Base-by-base conservation (phyloP, 2,797 vertebrate genomes). In the Takifugu ocellatus region DNA sequence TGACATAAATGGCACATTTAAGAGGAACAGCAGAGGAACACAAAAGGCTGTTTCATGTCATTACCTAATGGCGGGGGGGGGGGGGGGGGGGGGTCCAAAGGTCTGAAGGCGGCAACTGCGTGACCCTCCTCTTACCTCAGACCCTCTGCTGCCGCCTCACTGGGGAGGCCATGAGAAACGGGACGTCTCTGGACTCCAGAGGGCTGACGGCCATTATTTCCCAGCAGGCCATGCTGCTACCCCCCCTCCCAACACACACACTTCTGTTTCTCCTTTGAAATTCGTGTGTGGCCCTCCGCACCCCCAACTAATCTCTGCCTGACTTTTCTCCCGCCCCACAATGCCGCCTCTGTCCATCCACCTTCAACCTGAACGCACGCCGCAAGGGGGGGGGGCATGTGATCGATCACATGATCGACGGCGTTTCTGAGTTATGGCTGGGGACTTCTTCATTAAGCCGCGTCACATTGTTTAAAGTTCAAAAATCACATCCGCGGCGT, bases 171-270 rank as follows among this genome's bases (percentile, higher is more conserved):
- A 10, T 24, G 54, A 25, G 56, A 63, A 62, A 46, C 77, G 79
- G 77, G 78, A 69, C 63, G 73, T 57, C 36, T 65, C 54, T 60
- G 75, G 74, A 75, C 78, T 79, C 68, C 61, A 76, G 70, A 75
- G 55, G 44, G 54, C 45, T 24, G 36, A 60, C 56, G 70, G 75
- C 69, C 70, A 82, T 86, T 86, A 73, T 80, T 86, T 78, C 83
- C 72, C 85, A 83, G 78, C 72, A 83, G 68, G 75, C 66, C 47
- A 36, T 66, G 68, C 72, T 69, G 63, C 74, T 77, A 57, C 77
- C 75, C 75, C 27, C 70, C 75, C 66, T 60, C 72, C 82, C 33
- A 2, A 33, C 33, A 11, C 33, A 11, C 33, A 33, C 75, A 68
- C 79, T 84, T 77, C 70, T 64, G 74, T 67, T 72, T 76, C 57